Conservation (phyloP, 2,797 vertebrate species). For the Epinephelus awoara region DNA sequence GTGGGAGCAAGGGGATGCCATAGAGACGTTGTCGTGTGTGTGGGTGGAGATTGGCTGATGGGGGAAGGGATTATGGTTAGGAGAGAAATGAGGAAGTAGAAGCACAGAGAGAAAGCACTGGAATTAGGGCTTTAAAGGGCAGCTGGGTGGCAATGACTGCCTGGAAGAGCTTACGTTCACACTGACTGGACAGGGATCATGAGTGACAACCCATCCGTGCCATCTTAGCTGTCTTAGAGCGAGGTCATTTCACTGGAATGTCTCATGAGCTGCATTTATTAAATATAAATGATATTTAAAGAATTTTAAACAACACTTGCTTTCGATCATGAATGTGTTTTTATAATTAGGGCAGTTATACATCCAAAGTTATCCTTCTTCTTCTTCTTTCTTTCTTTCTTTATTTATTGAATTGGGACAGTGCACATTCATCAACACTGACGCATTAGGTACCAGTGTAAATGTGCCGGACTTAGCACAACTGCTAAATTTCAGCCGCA, state of each 20-base stretch:
- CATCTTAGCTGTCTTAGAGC: background rate
- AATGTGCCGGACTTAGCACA: no score
- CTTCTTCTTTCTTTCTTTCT: no score
- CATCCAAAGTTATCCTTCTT: background rate
- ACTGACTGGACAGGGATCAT: background rate
- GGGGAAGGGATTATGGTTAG: conserved; percentile 12
- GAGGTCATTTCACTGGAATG: background rate
- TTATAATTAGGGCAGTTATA: conserved; percentile 9
- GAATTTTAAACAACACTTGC: background rate
- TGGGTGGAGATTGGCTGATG: conserved; percentile 17
- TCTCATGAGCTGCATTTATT: background rate
- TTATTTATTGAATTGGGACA: no score
- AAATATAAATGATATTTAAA: background rate
- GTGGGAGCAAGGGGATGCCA: conserved; percentile 43
- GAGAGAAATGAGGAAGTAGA: conserved; percentile 2
- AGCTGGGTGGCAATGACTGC: conserved; percentile 31
- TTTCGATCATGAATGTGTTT: conserved; percentile 6
- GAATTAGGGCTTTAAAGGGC: conserved; percentile 40
- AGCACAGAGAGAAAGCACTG: background rate
- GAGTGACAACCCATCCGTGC: no score
- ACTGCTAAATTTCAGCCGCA: no score
- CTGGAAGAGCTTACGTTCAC: conserved; percentile 33
- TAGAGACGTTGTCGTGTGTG: conserved; percentile 49
- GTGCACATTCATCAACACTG: no score
- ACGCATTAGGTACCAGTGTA: no score